Conservation (phyloP, 2,113 vertebrate genomes). For the Eudyptes chrysolophus region DNA sequence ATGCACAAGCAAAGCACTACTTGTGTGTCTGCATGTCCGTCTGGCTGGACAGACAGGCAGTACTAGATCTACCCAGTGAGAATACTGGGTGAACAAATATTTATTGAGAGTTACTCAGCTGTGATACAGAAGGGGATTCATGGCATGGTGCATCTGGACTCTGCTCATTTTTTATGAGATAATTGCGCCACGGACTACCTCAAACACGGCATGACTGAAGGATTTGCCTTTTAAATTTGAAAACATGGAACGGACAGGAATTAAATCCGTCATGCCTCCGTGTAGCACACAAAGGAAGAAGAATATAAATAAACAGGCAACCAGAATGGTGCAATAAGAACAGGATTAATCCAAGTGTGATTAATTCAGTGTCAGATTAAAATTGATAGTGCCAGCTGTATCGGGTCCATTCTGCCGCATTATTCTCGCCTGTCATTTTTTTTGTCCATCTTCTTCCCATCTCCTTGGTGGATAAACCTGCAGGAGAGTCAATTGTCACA, state of each 20-base stretch:
- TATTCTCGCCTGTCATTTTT: constrained; percentile 57
- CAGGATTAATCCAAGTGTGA: constrained; percentile 82
- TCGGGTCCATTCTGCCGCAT: constrained; percentile 72
- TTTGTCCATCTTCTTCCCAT: constrained; percentile 61
- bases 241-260: constrained; percentile 76
- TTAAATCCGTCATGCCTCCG: constrained; percentile 83
- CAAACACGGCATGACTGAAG: constrained; percentile 66
- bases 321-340: constrained; percentile 74
- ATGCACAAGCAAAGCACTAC: background rate
- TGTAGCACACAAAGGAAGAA: constrained; percentile 66
- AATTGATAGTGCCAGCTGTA: constrained; percentile 90
- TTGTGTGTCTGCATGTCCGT: background rate
- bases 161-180: constrained; percentile 77
- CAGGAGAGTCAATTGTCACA: constrained; percentile 94
- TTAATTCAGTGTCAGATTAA: constrained; percentile 87
- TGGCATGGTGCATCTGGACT: constrained; percentile 74
- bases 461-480: constrained; percentile 80
- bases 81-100: constrained; percentile 88
- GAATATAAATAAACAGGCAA: constrained; percentile 79
- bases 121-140: constrained; percentile 75
- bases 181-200: constrained; percentile 75
- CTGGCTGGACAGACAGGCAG: background rate
- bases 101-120: constrained; percentile 85
- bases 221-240: constrained; percentile 76
- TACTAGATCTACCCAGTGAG: constrained; percentile 26